Base-by-base conservation (phyloP, 2,888 invertebrate species). In the Microchrysa polita region DNA sequence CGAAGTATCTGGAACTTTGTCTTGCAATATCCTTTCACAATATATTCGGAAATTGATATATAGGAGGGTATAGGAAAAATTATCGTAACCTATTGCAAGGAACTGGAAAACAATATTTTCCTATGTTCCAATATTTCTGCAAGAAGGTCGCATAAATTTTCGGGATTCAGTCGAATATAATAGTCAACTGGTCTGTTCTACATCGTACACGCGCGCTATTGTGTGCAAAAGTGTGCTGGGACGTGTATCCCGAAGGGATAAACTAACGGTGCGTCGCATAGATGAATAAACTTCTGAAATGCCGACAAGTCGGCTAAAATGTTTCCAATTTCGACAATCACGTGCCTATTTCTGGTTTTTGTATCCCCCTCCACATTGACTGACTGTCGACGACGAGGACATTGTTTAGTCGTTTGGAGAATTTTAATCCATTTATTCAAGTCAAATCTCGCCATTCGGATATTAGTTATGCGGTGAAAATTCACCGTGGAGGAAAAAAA, bases 401-500 rank as follows among this genome's bases (percentile, higher is more conserved):
- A n/a, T n/a, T n/a, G n/a, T 34, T 34, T 5, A 34, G 27, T 34
- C 27, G 27, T 34, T 34, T 34, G 27, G 27, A 2, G 27, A 34
- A 34, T 34, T 34, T 34, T 48, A n/a, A n/a, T 48, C 48, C 48
- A 48, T 48, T 48, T n/a, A 48, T 48, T n/a, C 14, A n/a, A 48
- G 48, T 48, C 48, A 48, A 48, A 48, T 48, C 12, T 34, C 27
- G n/a, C n/a, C 7, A 27, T 59, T 23, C 59, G n/a, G 59, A n/a
- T 23, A 59, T 59, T 59, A 59, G 59, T 59, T 59, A 27, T 59
- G 22, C 34, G 10, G 9, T 2, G 27, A 48, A 16, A 40, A 48
- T 48, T 34, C 14, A 4, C 48, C n/a, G n/a, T n/a, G n/a, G n/a
- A n/a, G n/a, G 48, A 53, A 18, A 53, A 65, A 65, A 67, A 53